A percentile compares a stretch with the other conserved stretches of the same genome.
phyloP scores from a whole-genome alignment of 2,113 vertebrate species.

The Tupaia tana region DNA sequence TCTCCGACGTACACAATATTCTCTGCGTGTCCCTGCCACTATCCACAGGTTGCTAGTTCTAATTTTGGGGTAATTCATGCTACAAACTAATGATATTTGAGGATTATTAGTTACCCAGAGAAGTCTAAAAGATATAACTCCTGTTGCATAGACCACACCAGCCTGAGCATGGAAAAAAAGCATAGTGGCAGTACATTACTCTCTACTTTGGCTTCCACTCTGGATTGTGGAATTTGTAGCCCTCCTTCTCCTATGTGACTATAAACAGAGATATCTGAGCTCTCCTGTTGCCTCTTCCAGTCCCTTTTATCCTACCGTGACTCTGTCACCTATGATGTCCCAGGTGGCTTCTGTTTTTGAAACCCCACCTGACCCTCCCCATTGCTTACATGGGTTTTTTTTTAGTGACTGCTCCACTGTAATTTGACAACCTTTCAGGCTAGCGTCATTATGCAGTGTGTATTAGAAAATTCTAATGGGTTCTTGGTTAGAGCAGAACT shows the following conservation, averaged over 20 bases:
- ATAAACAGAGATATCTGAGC: background rate
- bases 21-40: background rate
- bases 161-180: background rate
- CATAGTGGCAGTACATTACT: background rate
- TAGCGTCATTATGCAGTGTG: background rate
- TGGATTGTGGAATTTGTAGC: background rate
- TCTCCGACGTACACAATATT: background rate
- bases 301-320: background rate
- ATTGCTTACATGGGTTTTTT: background rate
- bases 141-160: background rate
- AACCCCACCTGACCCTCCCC: background rate
- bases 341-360: background rate
- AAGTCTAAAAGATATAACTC: background rate
- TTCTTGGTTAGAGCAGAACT: background rate
- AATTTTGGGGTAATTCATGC: background rate
- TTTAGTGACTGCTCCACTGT: background rate
- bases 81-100: background rate
- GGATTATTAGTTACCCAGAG: background rate
- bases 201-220: background rate
- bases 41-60: background rate
- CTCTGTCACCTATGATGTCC: background rate
- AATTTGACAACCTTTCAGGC: conserved; percentile 5
- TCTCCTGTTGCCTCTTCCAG: background rate
- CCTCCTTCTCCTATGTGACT: background rate
- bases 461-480: conserved; percentile 27